Evolutionary conservation across 1,140 invertebrate species (phyloP), one percentile per base, ranked within the genome.

Genomic region (Oreohelix idahoensis): DNA sequence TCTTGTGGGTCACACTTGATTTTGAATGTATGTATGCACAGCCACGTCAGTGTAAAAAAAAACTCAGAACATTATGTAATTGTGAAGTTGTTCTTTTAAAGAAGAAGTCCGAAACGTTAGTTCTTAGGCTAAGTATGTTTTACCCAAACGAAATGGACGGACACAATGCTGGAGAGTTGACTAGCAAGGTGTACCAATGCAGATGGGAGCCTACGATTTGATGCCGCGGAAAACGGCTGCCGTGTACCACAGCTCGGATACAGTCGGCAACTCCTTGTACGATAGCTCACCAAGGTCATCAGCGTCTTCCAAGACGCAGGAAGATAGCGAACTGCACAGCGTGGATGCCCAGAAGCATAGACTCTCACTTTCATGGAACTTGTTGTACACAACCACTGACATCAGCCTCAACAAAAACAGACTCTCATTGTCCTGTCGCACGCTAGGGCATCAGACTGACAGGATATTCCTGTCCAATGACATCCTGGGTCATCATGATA

Each of bases 161-260:
- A n/a, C n/a, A n/a, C 42, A 45, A 45, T 45, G 42, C 5, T 8
- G 42, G 42, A 39, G 38, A n/a, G 69, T 35, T 20, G 17, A 10
- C 29, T 39, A 71, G 36, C 36, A 8, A 17, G 23, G 36, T 53
- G 49, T 45, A 51, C 49, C 49, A 53, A 80, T 80, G 79, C 79
- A 80, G 39, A 80, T 80, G 79, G 79, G 79, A 36, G 79, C 29
- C n/a, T 80, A 36, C 32, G 66, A 80, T 66, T 20, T 80, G 26
- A 73, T 80, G 79, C 79, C 79, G 79, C 79, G 79, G 17, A 80
- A 80, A 35, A 80, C 79, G 63, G 79, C 79, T n/a, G 69, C 66
- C 26, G 38, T 80, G 23, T 80, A 80, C 69, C 8, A 39, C n/a
- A 80, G 79, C 42, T 23, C 63, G 0, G 63, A 45, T 0, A 80